Percentiles rank a stretch among this genome's conserved stretches.
Evolutionary conservation across 2,113 vertebrate species (phyloP).

Genomic region (Apodemus speciosus): DNA sequence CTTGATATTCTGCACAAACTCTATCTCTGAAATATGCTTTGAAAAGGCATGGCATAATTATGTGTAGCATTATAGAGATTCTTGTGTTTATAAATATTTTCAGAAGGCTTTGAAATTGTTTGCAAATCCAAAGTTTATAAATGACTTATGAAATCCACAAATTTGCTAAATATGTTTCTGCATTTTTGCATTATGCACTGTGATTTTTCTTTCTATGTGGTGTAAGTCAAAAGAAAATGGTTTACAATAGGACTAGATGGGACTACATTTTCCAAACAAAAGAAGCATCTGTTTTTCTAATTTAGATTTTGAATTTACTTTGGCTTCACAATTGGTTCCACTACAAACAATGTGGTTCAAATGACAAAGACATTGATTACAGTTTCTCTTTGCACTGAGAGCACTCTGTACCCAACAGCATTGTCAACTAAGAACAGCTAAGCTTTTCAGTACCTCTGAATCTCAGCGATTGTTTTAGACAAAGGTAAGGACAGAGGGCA

Average conservation of each 20-base stretch:
- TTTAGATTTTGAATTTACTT: constrained; percentile 78
- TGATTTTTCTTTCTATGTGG: constrained; percentile 80
- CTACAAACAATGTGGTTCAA: constrained; percentile 79
- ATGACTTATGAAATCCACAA: constrained; percentile 80
- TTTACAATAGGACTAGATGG: constrained; percentile 78
- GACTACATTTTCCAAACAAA: constrained; percentile 79
- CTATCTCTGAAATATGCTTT: constrained; percentile 56
- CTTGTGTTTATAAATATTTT: constrained; percentile 81
- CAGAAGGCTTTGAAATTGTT: constrained; percentile 78
- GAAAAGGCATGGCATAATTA: constrained; percentile 75
- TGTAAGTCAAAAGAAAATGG: constrained; percentile 75
- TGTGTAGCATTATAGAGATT: constrained; percentile 72
- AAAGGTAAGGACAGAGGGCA: constrained; percentile 33
- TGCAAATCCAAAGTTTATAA: constrained; percentile 80
- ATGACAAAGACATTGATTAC: constrained; percentile 81
- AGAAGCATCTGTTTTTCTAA: constrained; percentile 83
- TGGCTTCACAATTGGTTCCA: constrained; percentile 79
- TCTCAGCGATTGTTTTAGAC: constrained; percentile 57
- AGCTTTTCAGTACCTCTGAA: constrained; percentile 63
- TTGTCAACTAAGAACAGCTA: constrained; percentile 63
- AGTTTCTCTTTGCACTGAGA: constrained; percentile 67
- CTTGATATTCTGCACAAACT: constrained; percentile 63
- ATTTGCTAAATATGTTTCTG: constrained; percentile 78
- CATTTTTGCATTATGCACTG: constrained; percentile 70
- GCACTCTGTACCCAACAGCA: constrained; percentile 31